A percentile compares a stretch with the other conserved stretches of the same genome.
Conservation (phyloP, 2,888 invertebrate species). For the Nemotelus pantherinus region DNA sequence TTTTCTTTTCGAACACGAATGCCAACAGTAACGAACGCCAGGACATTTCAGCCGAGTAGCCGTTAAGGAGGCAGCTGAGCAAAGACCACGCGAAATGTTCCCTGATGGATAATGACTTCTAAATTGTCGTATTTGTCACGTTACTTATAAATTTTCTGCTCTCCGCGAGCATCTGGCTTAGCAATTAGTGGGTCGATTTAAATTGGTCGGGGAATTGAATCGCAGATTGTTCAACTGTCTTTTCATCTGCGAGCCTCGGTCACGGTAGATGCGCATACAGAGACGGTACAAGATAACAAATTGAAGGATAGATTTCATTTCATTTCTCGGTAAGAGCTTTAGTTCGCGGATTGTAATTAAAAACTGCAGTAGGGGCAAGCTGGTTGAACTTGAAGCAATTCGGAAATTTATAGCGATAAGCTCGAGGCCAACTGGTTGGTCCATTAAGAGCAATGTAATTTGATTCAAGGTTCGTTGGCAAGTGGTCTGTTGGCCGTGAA, state of each 20-base stretch:
- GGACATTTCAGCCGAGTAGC: too few relatives aligned
- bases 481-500: constrained; percentile 16
- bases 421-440: neutral
- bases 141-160: constrained; percentile 16
- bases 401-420: neutral
- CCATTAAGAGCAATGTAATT: constrained; percentile 21
- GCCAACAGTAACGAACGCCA: too few relatives aligned
- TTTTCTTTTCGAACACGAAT: neutral
- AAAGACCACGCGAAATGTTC: neutral
- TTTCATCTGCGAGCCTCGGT: neutral
- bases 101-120: constrained; percentile 1
- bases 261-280: neutral
- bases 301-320: constrained; percentile 3
- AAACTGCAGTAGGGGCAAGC: neutral
- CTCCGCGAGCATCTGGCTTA: constrained; percentile 1
- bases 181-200: constrained; percentile 15
- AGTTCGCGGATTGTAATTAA: neutral
- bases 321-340: neutral
- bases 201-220: neutral
- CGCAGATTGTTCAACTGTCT: too few relatives aligned
- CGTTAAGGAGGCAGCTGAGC: too few relatives aligned
- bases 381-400: neutral
- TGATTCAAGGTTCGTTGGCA: constrained; percentile 29
- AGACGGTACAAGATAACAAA: constrained; percentile 3
- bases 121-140: constrained; percentile 5